Evolutionary conservation across 2,888 invertebrate genomes (phyloP), one percentile per base, ranked within the genome.

Genomic region (Shargacucullia verbasci): DNA sequence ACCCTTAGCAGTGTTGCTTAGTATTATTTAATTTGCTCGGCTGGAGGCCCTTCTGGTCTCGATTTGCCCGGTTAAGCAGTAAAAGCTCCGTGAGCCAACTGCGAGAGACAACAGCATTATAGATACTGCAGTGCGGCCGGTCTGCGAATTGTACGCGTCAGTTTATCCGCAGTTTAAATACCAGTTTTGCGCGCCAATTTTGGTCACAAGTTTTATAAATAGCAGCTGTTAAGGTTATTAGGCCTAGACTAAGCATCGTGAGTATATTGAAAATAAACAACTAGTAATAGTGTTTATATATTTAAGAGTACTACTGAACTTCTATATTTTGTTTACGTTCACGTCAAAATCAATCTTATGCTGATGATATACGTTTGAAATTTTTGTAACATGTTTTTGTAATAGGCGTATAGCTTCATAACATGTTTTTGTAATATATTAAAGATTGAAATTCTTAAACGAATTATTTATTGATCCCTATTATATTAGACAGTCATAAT

Each of bases 401-500:
- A 37, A 63, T 44, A 39, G 35, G 35, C 48, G 48, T 33, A 38
- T 20, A 48, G 29, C 48, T 45, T 55, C n/a, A 13, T 14, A 8
- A 9, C 12, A 12, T 27, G 47, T 63, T 62, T 56, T 48, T 12
- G 7, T 34, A 37, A 63, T 45, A 63, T 48, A 44, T 48, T 44
- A 44, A 35, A 15, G 25, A 25, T 8, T 9, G 10, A 14, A 14
- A 15, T 13, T 14, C 35, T 40, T 25, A 1, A 35, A 52, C 33
- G 27, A 20, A 15, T 33, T 58, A 43, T 70, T 64, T 70, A 64
- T 70, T 64, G 52, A 46, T 53, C 2, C 5, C 9, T 57, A 9
- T 31, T 52, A 40, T 35, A 46, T 34, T 25, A 14, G 14, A 54
- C n/a, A 29, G 4, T 11, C 34, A 38, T 2, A 41, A n/a, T n/a